These are phyloP conservation scores for Deilephila elpenor DNA, from an alignment of 2,888 invertebrate species.

Conservation along the genomic window DNA sequence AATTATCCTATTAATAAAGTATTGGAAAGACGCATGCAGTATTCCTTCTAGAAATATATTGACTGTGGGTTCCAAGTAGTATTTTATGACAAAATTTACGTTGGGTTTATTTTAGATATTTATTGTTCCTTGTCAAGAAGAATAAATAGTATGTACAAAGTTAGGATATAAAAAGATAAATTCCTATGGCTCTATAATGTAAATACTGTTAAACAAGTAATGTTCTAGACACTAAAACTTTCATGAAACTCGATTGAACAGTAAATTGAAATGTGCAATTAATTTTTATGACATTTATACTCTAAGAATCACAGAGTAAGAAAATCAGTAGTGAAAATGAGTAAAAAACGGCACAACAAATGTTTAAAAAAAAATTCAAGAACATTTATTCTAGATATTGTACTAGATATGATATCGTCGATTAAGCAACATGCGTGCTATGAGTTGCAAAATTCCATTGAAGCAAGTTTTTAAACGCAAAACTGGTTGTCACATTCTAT, in stretches of 20 bases:
- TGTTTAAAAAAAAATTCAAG: no score
- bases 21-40: no score
- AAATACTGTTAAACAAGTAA: background rate
- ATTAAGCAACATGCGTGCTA: background rate
- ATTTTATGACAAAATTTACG: no score
- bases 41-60: no score
- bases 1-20: no score
- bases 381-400: background rate
- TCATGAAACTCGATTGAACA: background rate
- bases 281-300: slow-evolving; percentile 3
- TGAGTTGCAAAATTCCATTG: slow-evolving; percentile 2
- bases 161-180: no score
- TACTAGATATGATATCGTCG: background rate
- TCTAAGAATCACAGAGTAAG: background rate
- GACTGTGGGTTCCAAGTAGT: no score
- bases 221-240: background rate
- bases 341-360: background rate
- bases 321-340: background rate
- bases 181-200: no score
- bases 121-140: no score
- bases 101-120: no score
- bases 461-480: slow-evolving; percentile 18
- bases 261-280: background rate
- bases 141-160: no score
- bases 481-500: background rate